Evolutionary conservation across 2,113 vertebrate genomes (phyloP), one percentile per base, ranked within the genome.

Genomic region (Genyomyrus donnyi): DNA sequence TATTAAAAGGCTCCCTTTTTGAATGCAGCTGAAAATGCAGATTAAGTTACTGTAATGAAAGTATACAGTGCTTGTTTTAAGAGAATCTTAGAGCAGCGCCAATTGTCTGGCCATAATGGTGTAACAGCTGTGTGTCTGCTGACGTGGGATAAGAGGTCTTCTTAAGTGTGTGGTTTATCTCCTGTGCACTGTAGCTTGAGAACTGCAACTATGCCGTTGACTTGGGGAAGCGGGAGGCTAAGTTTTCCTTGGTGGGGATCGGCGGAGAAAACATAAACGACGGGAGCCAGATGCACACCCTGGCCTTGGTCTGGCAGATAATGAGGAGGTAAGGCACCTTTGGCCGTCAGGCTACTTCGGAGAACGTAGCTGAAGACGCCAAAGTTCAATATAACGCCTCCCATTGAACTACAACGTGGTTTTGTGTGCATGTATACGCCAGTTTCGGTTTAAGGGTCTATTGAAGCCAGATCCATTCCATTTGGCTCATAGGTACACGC

Each of bases 121-220:
- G 39, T 48, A 85, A 13, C 19, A 85, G 42, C 83, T 45, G 42
- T 85, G 83, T 85, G 70, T 17, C 70, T 84, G 39, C 45, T 48
- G 13, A 24, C 7, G 39, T 46, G 39, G 9, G 8, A 48, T 21
- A n/a, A 52, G 19, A 35, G 48, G 11, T 19, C 13, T 19, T 53
- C 9, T 53, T 53, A 31, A 53, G 24, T 35, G 5, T 87, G 31
- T 8, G 27, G n/a, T 87, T 56, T 85, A 35, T 58, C 3, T 1
- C 27, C 5, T 15, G 48, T 45, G 13, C 39, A 11, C 21, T 49
- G 21, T 85, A 99, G 98, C 97, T 99, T 92, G 98, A 99, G 94
- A 99, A 99, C 93, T 99, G 98, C 92, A 99, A 98, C 95, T 99
- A 99, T 27, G 98, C 97, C 15, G 97, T 99, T 87, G 94, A 97